Evolutionary conservation across 1,140 invertebrate genomes (phyloP).

Genomic region (Metopolophium dirhodum): DNA sequence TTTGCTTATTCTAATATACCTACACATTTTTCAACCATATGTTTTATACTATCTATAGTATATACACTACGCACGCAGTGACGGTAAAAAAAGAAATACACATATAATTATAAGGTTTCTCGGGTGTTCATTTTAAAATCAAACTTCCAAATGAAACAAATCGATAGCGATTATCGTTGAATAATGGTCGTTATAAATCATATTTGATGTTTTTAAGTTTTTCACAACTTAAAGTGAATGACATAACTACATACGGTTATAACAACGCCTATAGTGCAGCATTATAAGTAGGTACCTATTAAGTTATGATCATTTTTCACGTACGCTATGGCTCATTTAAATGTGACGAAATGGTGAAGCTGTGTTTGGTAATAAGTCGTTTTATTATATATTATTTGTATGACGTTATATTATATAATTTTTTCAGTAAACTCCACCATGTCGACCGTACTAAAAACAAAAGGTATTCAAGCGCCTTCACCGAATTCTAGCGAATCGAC

Average conservation of each 20-base stretch:
- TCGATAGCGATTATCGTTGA: slow-evolving; percentile 40
- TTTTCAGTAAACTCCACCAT: neutral
- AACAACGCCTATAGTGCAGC: neutral
- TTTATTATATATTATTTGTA: neutral
- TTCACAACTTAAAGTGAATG: neutral
- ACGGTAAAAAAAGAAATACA: neutral
- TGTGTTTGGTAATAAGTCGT: neutral
- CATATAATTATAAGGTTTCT: neutral
- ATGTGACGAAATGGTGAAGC: neutral
- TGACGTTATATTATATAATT: neutral
- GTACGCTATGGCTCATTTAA: neutral
- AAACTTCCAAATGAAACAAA: slow-evolving; percentile 31
- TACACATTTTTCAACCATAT: neutral
- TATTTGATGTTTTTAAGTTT: neutral
- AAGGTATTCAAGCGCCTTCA: slow-evolving; percentile 20
- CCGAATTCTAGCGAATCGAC: neutral
- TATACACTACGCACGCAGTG: neutral
- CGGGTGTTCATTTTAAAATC: neutral
- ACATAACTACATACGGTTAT: slow-evolving; percentile 9
- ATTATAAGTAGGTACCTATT: neutral
- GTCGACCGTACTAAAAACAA: neutral
- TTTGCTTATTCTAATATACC: neutral
- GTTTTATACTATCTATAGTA: neutral
- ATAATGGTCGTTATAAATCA: slow-evolving; percentile 37
- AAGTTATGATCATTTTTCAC: slow-evolving; percentile 34